These are phyloP conservation scores for Podabrus alpinus DNA, from an alignment of 2,888 invertebrate species.

Conservation along the genomic window DNA sequence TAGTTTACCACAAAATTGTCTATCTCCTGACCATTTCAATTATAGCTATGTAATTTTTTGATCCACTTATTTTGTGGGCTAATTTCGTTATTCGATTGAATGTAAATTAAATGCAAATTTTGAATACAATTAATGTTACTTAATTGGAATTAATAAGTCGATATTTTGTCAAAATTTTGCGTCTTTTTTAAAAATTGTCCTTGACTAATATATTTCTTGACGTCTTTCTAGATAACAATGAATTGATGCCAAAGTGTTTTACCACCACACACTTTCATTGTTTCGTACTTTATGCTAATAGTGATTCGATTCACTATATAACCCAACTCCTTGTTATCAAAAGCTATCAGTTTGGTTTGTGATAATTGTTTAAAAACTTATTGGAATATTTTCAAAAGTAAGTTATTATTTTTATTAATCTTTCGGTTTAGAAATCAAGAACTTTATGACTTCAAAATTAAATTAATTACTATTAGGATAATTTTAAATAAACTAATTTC, in stretches of 20 bases:
- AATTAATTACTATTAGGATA: neutral
- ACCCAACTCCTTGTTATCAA: conserved; percentile 7
- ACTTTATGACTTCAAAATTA: neutral
- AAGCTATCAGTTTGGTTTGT: conserved; percentile 7
- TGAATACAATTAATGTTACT: neutral
- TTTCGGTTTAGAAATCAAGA: too few relatives aligned
- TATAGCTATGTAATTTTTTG: neutral
- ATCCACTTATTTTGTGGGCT: neutral
- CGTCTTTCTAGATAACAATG: conserved; percentile 12
- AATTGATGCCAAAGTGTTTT: neutral
- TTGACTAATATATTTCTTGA: neutral
- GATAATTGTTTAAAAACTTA: neutral
- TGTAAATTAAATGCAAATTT: neutral
- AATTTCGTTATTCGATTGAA: neutral
- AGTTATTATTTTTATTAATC: neutral
- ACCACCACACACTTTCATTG: conserved; percentile 17
- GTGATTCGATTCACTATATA: conserved; percentile 17
- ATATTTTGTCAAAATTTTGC: neutral
- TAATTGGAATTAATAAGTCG: neutral
- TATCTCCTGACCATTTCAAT: neutral
- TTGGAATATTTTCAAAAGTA: neutral
- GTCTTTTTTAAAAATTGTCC: neutral
- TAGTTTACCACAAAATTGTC: neutral
- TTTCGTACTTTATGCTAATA: conserved; percentile 22
- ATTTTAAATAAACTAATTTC: neutral